Conservation (phyloP, 2,113 vertebrate species). For the Astatoreochromis straeleni region DNA sequence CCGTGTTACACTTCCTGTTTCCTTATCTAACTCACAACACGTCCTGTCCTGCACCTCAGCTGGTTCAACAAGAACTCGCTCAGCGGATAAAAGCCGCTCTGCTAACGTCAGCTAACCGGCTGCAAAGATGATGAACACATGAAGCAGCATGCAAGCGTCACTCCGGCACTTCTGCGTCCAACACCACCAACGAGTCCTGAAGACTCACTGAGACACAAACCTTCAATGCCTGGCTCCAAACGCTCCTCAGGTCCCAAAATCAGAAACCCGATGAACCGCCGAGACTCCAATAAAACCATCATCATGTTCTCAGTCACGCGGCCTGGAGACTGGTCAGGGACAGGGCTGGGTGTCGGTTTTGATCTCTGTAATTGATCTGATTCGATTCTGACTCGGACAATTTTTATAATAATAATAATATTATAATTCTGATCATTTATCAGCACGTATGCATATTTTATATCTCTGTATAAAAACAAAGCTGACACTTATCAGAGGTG, state of each 20-base stretch:
- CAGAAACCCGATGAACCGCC: neutral
- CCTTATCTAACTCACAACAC: neutral
- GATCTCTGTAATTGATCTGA: neutral
- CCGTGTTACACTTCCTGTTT: neutral
- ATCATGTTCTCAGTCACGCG: neutral
- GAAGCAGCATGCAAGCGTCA: neutral
- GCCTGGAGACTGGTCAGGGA: neutral
- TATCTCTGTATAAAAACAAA: neutral
- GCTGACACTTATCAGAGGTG: neutral
- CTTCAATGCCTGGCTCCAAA: neutral
- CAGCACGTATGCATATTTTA: neutral
- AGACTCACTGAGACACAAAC: neutral
- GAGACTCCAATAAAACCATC: neutral
- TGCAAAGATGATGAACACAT: neutral
- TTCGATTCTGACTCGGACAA: neutral
- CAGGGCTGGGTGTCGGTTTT: accelerated
- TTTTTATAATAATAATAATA: no score
- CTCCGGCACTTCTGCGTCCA: neutral
- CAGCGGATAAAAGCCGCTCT: neutral
- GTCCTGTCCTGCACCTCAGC: neutral
- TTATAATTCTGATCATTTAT: neutral
- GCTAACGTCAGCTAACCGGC: neutral
- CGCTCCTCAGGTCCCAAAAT: neutral
- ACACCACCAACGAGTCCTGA: neutral
- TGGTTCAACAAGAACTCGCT: neutral